Percentiles rank a stretch among this genome's conserved stretches.
These are phyloP conservation scores for Julus scanicus DNA, from an alignment of 2,888 invertebrate genomes.

Conservation along the genomic window DNA sequence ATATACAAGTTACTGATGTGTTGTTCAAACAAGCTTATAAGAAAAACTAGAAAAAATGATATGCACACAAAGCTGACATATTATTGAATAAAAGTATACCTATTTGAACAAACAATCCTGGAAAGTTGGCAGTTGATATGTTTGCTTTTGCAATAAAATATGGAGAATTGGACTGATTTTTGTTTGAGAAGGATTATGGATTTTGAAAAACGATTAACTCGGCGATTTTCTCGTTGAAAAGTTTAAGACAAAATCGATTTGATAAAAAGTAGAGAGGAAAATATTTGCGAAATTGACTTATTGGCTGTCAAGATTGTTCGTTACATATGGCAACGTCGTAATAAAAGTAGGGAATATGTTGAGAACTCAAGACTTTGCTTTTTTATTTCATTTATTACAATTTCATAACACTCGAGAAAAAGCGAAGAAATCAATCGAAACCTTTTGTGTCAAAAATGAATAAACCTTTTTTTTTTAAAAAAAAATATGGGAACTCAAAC, in stretches of 20 bases:
- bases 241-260: slow-evolving; percentile 30
- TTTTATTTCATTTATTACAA: slow-evolving; percentile 7
- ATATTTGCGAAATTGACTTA: slow-evolving; percentile 26
- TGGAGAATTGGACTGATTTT: not conserved
- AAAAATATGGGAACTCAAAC: not conserved
- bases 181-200: slow-evolving; percentile 2
- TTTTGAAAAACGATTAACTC: slow-evolving; percentile 6
- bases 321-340: not conserved
- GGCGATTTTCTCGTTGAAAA: not conserved
- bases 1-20: no score
- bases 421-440: not conserved
- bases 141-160: slow-evolving; percentile 4
- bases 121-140: not conserved
- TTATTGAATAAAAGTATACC: not conserved
- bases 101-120: not conserved
- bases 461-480: not conserved
- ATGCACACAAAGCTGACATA: not conserved
- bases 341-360: not conserved
- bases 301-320: not conserved
- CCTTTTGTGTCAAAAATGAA: not conserved
- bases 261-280: not conserved
- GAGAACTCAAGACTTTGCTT: not conserved
- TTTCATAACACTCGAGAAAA: slow-evolving; percentile 24
- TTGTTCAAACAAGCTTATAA: no score
- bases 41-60: not conserved